Conservation (phyloP, 2,797 vertebrate genomes). For the Gallirallus australis region DNA sequence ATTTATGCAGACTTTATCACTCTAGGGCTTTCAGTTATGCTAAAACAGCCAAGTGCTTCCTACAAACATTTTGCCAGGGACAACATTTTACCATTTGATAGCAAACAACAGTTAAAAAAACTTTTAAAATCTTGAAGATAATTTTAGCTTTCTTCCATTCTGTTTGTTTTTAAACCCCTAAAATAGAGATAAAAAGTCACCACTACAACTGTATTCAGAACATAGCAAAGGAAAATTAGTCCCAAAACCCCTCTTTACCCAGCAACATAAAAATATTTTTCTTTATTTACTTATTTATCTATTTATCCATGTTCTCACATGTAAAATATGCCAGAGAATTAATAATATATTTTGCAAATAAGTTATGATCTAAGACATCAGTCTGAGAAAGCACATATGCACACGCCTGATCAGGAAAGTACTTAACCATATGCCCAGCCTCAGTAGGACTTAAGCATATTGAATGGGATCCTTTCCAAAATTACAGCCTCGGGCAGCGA, state of each 20-base stretch:
- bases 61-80: not conserved
- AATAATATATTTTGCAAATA: constrained; percentile 41
- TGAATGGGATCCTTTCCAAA: not conserved
- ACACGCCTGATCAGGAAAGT: not conserved
- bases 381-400: constrained; percentile 4
- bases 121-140: not conserved
- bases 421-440: not conserved
- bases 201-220: not conserved
- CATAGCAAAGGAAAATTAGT: not conserved
- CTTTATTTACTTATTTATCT: constrained; percentile 2
- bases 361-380: not conserved
- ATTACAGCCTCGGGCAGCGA: not conserved
- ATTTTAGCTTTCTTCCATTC: not conserved
- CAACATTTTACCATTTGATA: not conserved
- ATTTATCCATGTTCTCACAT: not conserved
- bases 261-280: not conserved
- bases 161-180: not conserved
- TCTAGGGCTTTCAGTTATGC: not conserved
- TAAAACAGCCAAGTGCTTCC: not conserved
- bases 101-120: not conserved
- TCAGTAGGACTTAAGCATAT: not conserved
- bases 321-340: not conserved
- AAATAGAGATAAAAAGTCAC: not conserved
- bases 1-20: constrained; percentile 24
- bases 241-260: not conserved